Evolutionary conservation across 2,113 vertebrate genomes (phyloP).

Genomic region (Campylorhamphus procurvoides): DNA sequence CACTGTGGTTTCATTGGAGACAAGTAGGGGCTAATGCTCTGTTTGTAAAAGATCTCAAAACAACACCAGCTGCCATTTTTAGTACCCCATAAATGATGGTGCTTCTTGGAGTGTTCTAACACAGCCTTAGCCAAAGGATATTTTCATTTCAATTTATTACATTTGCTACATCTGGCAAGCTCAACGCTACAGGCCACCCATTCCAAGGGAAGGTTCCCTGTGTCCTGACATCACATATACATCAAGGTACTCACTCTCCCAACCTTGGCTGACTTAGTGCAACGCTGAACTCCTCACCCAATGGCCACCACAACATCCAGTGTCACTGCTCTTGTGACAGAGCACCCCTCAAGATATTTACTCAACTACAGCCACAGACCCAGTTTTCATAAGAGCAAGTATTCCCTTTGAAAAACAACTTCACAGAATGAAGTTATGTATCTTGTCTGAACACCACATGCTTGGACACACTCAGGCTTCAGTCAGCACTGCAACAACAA

Average conservation of each 20-base stretch:
- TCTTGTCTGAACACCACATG: neutral
- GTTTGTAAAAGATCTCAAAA: neutral
- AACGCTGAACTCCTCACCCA: neutral
- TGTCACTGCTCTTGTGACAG: accelerated
- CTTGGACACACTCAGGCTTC: neutral
- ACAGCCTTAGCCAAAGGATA: neutral
- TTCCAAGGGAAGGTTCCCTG: neutral
- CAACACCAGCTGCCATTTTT: neutral
- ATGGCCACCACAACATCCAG: accelerated
- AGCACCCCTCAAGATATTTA: neutral
- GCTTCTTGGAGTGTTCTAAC: neutral
- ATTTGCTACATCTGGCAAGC: neutral
- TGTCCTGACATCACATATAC: accelerated
- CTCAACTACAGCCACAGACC: accelerated
- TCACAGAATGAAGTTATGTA: neutral
- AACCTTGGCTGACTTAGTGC: neutral
- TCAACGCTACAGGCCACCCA: neutral
- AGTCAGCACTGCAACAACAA: neutral
- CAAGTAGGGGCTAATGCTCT: neutral
- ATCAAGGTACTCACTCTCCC: neutral
- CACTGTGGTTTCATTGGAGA: neutral
- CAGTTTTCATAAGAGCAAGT: neutral
- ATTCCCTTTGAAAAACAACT: neutral
- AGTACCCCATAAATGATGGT: neutral
- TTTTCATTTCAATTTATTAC: neutral